Conservation (phyloP, 2,113 vertebrate genomes). For the Ancistrus triradiatus region DNA sequence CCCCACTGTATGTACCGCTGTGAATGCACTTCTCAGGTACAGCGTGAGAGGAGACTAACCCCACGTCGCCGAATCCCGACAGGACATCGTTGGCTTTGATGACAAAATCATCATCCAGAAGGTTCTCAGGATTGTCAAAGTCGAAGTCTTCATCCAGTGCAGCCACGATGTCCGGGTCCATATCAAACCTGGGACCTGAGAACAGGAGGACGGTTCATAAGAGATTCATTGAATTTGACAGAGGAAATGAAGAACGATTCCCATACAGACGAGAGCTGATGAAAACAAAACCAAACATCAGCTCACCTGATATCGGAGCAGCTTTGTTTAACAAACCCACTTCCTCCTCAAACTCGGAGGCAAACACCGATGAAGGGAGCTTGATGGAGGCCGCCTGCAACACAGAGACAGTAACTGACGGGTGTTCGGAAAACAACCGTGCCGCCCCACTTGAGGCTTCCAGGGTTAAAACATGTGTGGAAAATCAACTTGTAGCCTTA, state of each 20-base stretch:
- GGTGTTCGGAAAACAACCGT: too few species aligned
- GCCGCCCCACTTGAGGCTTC: too few species aligned
- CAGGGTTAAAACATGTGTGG: too few species aligned
- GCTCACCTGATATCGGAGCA: constrained; percentile 87
- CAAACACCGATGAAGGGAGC: constrained; percentile 94
- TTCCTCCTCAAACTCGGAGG: constrained; percentile 94
- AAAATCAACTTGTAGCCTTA: constrained; percentile 1
- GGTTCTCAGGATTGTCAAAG: constrained; percentile 87
- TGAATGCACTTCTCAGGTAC: too few species aligned
- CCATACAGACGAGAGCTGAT: too few species aligned
- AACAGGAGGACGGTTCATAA: neutral
- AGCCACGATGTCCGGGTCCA: constrained; percentile 95
- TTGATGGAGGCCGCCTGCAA: constrained; percentile 77
- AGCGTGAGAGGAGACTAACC: too few species aligned
- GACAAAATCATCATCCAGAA: constrained; percentile 93
- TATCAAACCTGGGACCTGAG: constrained; percentile 85
- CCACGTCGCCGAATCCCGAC: neutral
- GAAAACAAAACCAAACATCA: neutral
- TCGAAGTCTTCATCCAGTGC: constrained; percentile 96
- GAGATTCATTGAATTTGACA: neutral
- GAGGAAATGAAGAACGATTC: neutral
- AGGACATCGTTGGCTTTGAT: constrained; percentile 72
- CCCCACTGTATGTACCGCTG: too few species aligned
- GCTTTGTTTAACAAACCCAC: constrained; percentile 96
- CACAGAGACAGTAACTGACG: neutral